Evolutionary conservation across 2,888 invertebrate genomes (phyloP).

Genomic region (Drosophila borborema): DNA sequence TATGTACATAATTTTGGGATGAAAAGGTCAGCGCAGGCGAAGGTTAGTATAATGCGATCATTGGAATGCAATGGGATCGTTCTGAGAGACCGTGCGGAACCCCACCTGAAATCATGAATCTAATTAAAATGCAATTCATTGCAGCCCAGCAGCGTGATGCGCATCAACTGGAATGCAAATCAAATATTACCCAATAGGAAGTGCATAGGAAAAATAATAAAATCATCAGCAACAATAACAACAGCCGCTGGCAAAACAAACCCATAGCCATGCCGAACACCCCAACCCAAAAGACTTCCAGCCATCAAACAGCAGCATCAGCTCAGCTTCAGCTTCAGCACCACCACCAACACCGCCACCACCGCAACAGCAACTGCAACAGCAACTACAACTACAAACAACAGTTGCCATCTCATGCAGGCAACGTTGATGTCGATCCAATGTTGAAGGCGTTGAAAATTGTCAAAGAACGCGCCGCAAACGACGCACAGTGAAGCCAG

Average conservation of each 20-base stretch:
- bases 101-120: slow-evolving; percentile 72
- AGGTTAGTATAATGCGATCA: slow-evolving; percentile 16
- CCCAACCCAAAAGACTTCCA: slow-evolving; percentile 54
- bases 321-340: slow-evolving; percentile 28
- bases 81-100: slow-evolving; percentile 29
- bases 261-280: slow-evolving; percentile 49
- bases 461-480: slow-evolving; percentile 80
- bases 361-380: slow-evolving; percentile 30
- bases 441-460: slow-evolving; percentile 79
- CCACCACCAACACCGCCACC: slow-evolving; percentile 13
- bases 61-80: slow-evolving; percentile 42
- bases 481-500: slow-evolving; percentile 50
- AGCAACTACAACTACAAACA: slow-evolving; percentile 32
- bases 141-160: slow-evolving; percentile 58
- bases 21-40: slow-evolving; percentile 43
- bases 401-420: slow-evolving; percentile 78
- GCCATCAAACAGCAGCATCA: slow-evolving; percentile 75
- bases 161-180: slow-evolving; percentile 77
- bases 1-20: background rate
- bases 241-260: slow-evolving; percentile 70
- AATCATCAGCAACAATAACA: slow-evolving; percentile 70
- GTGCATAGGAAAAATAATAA: slow-evolving; percentile 74
- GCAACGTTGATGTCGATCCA: slow-evolving; percentile 61
- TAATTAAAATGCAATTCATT: slow-evolving; percentile 81
- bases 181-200: slow-evolving; percentile 80